Percentiles rank a stretch among this genome's conserved stretches.
phyloP scores from a whole-genome alignment of 1,140 invertebrate species.

The Meteorus sp. region DNA sequence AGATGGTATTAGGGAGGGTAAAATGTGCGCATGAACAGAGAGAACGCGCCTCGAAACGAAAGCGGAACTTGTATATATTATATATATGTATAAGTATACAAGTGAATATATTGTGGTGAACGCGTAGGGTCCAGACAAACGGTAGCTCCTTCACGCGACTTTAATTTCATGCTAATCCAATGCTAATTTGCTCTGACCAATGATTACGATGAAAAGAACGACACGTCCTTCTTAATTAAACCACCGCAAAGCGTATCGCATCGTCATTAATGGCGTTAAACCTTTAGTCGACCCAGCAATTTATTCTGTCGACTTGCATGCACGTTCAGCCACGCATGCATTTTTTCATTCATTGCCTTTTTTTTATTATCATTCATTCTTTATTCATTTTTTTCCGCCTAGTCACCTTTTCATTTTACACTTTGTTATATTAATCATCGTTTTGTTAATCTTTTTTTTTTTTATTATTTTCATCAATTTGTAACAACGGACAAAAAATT shows the following conservation, averaged over 20 bases:
- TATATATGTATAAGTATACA: background rate
- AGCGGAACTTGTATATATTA: background rate
- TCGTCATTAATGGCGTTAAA: conserved; percentile 18
- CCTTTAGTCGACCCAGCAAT: background rate
- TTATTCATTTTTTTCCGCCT: background rate
- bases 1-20: no score
- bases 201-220: conserved; percentile 18
- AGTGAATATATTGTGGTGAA: no score
- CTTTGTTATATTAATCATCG: no score
- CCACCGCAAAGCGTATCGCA: background rate
- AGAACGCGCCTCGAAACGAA: no score
- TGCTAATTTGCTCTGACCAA: conserved; percentile 22
- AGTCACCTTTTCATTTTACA: no score
- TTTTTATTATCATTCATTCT: background rate
- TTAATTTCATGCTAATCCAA: conserved; percentile 28
- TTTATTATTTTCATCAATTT: no score
- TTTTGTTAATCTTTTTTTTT: no score
- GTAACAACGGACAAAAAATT: no score
- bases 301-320: background rate
- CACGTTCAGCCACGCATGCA: background rate
- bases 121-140: background rate
- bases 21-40: no score
- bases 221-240: conserved; percentile 25
- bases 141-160: background rate
- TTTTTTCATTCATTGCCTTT: background rate